Conservation (phyloP, 1,140 invertebrate genomes). For the Orchesella cincta region DNA sequence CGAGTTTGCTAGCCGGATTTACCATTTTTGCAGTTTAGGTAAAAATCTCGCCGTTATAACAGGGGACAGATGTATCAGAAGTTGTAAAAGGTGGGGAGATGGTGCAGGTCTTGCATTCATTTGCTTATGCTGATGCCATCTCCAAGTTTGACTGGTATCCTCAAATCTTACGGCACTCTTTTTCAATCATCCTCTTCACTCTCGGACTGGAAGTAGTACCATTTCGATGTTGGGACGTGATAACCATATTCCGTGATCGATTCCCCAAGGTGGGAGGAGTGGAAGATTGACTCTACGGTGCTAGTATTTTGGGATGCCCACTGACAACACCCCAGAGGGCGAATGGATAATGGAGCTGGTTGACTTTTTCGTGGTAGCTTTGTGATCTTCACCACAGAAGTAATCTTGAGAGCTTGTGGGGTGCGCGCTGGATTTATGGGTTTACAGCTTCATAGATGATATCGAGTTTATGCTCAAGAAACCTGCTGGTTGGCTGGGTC, state of each 20-base stretch:
- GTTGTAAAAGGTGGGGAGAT: slow-evolving; percentile 53
- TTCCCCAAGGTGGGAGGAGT: slow-evolving; percentile 52
- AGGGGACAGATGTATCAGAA: slow-evolving; percentile 50
- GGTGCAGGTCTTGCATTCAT: slow-evolving; percentile 79
- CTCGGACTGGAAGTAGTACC: slow-evolving; percentile 54
- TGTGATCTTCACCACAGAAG: slow-evolving; percentile 69
- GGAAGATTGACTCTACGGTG: slow-evolving; percentile 47
- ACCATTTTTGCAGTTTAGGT: slow-evolving; percentile 60
- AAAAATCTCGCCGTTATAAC: slow-evolving; percentile 52
- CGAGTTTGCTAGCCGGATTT: slow-evolving; percentile 60
- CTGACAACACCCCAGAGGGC: slow-evolving; percentile 48
- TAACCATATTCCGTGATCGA: slow-evolving; percentile 55
- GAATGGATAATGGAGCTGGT: slow-evolving; percentile 63
- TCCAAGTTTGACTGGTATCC: slow-evolving; percentile 53
- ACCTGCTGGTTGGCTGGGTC: slow-evolving; percentile 47
- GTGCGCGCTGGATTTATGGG: slow-evolving; percentile 71
- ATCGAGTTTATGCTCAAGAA: slow-evolving; percentile 58
- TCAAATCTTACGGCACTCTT: slow-evolving; percentile 61
- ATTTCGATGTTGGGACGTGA: slow-evolving; percentile 49
- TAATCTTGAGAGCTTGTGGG: slow-evolving; percentile 69
- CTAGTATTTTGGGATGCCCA: slow-evolving; percentile 53
- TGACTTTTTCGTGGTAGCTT: slow-evolving; percentile 20
- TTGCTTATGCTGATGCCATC: slow-evolving; percentile 86
- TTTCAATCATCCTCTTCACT: slow-evolving; percentile 59
- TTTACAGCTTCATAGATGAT: slow-evolving; percentile 56